phyloP scores from a whole-genome alignment of 2,113 vertebrate genomes.

The Ceuthmochares aereus region DNA sequence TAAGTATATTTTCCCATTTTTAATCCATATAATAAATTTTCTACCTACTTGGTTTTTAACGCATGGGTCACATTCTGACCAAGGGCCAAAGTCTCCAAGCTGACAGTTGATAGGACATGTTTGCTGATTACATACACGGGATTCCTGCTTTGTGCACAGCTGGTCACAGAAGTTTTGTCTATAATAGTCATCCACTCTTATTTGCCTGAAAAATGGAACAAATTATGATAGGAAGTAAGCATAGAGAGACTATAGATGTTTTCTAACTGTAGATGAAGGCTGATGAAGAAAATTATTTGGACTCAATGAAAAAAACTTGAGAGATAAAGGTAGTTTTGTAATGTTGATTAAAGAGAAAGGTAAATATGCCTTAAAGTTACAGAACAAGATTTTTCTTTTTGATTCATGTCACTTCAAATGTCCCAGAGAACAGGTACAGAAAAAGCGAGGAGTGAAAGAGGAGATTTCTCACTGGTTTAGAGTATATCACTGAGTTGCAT shows the following conservation, averaged over 20 bases:
- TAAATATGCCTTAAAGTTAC: neutral
- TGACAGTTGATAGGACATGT: slow-evolving; percentile 86
- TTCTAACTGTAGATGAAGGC: neutral
- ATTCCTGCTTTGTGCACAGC: slow-evolving; percentile 79
- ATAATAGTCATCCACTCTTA: slow-evolving; percentile 79
- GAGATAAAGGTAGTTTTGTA: neutral
- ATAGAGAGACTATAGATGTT: neutral
- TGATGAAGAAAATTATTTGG: neutral
- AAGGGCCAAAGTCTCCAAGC: slow-evolving; percentile 84
- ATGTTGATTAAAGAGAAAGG: neutral
- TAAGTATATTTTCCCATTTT: neutral
- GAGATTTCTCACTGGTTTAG: neutral
- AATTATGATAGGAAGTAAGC: neutral
- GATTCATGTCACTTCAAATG: neutral
- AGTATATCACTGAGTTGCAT: neutral
- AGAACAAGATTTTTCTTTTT: neutral
- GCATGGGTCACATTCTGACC: slow-evolving; percentile 92
- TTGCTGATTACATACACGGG: slow-evolving; percentile 82
- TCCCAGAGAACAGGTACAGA: neutral
- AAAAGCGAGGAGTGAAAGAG: neutral
- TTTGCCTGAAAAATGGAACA: slow-evolving; percentile 68
- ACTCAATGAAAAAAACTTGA: neutral
- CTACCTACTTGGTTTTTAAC: slow-evolving; percentile 83
- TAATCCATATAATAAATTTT: neutral
- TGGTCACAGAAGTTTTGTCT: slow-evolving; percentile 76